phyloP scores from a whole-genome alignment of 1,140 invertebrate genomes.

The Teleogryllus occipitalis region DNA sequence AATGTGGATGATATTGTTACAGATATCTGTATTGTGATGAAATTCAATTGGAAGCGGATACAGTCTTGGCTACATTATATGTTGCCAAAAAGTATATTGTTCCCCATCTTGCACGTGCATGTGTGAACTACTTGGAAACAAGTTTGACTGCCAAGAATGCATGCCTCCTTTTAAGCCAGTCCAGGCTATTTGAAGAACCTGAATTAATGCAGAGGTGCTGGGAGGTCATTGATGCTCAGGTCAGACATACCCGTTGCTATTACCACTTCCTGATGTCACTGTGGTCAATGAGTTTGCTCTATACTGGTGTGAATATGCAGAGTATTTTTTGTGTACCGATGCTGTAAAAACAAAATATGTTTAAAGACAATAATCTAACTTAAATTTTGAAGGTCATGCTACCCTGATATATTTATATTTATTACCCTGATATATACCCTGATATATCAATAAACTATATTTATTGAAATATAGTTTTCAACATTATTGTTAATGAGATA shows the following conservation, averaged over 20 bases:
- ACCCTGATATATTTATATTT: no score
- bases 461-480: no score
- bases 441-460: no score
- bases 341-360: no score
- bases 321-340: no score
- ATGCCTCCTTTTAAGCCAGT: conserved; percentile 82
- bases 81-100: conserved; percentile 92
- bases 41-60: conserved; percentile 84
- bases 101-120: conserved; percentile 78
- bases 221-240: conserved; percentile 91
- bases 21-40: conserved; percentile 97
- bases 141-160: conserved; percentile 88
- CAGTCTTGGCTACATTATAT: conserved; percentile 79
- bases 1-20: conserved; percentile 28
- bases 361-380: no score
- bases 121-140: conserved; percentile 86
- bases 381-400: no score
- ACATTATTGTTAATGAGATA: no score
- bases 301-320: no score
- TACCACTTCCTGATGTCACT: background rate
- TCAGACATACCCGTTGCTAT: conserved; percentile 35
- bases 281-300: no score
- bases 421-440: no score
- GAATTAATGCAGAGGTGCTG: conserved; percentile 89
- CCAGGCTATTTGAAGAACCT: conserved; percentile 82